Conservation (phyloP, 1,140 invertebrate genomes). For the Ceratina calcarata region DNA sequence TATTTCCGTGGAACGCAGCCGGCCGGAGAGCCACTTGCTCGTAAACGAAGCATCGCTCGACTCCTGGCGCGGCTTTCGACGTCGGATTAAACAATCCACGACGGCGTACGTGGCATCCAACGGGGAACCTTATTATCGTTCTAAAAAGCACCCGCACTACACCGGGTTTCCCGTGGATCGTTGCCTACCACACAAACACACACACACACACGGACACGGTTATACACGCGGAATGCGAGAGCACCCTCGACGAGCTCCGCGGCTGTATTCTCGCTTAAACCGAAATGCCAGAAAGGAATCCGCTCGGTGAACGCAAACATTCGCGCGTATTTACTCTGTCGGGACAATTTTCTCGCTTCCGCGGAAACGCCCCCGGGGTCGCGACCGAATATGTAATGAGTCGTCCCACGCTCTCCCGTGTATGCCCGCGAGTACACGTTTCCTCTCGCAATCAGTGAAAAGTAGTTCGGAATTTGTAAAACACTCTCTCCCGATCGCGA, state of each 20-base stretch:
- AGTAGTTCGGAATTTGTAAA: neutral
- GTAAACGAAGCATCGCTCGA: conserved; percentile 15
- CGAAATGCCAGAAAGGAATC: conserved; percentile 40
- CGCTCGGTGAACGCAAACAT: conserved; percentile 48
- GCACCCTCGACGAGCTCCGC: conserved; percentile 19
- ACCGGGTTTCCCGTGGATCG: too few species aligned
- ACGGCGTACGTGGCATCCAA: conserved; percentile 13
- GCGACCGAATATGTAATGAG: conserved; percentile 28
- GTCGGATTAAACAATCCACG: conserved; percentile 17
- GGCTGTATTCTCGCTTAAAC: conserved; percentile 44
- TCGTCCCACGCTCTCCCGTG: neutral
- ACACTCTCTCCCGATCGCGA: too few species aligned
- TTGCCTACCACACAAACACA: too few species aligned
- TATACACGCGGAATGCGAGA: conserved; percentile 17
- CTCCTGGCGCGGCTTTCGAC: neutral
- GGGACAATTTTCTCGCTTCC: conserved; percentile 56
- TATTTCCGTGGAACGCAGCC: neutral
- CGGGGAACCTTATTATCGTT: conserved; percentile 28
- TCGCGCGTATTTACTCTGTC: conserved; percentile 43
- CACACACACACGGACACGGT: too few species aligned
- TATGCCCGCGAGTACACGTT: conserved; percentile 10
- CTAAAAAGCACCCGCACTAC: neutral
- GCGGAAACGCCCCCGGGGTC: conserved; percentile 8
- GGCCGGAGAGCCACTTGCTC: conserved; percentile 10
- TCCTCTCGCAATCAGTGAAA: neutral